Evolutionary conservation across 2,113 vertebrate genomes (phyloP), one percentile per base, ranked within the genome.

Genomic region (Erythrocercus mccallii): DNA sequence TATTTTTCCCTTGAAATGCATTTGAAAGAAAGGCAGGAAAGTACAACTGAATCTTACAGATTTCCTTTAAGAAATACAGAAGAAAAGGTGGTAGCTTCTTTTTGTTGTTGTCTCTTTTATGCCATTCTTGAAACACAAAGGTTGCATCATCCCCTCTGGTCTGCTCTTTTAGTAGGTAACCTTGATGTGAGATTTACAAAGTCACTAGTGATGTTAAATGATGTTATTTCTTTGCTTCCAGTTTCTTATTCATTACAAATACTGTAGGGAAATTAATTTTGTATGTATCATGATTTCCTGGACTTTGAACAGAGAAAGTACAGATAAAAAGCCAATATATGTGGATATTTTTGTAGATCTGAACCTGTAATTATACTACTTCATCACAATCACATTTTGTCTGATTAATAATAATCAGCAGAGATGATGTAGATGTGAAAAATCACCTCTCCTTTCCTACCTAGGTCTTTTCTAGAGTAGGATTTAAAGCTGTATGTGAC

Each of bases 401-500:
- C 18, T 72, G 65, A 60, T 91, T 86, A 78, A 23, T 81, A 58
- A 37, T 72, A 76, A 86, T 92, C 16, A 73, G n/a, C 19, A 42
- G 48, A 81, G 56, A 31, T 86, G 0, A 66, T 84, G 64, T 3
- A 80, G 37, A 44, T 44, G 10, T 73, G 69, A 69, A 91, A 95
- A 94, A 88, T 31, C 31, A 62, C 58, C 30, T 82, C 11, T 82
- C 10, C n/a, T 92, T 86, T 90, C 28, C 28, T 33, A 69, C 60
- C 33, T 74, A 74, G 37, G 33, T 25, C 37, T 95, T 86, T 74
- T 89, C 44, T 84, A 70, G 48, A 68, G 51, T 68, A 81, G 56
- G 35, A 84, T 94, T 94, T 92, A 81, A 91, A 95, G 51, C 65
- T 85, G 37, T 85, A 10, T 80, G 50, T 90, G 51, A 40, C 54